These are phyloP conservation scores for Clinocottus analis DNA, from an alignment of 2,113 vertebrate species.

Conservation along the genomic window DNA sequence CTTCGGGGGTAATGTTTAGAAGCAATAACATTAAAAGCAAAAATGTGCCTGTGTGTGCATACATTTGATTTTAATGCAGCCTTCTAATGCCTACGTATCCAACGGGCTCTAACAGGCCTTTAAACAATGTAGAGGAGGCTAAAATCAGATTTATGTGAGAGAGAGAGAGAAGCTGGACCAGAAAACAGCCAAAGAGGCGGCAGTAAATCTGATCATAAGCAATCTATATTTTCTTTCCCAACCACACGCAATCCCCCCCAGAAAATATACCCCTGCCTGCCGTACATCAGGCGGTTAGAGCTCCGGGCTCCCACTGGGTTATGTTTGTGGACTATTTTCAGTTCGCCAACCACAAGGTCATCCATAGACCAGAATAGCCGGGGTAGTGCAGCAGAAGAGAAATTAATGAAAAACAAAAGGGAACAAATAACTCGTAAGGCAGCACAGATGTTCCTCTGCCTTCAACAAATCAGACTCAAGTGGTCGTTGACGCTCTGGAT, in stretches of 20 bases:
- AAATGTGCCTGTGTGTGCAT: constrained; percentile 1
- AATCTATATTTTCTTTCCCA: not conserved
- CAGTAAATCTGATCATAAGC: not conserved
- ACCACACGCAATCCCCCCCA: not conserved
- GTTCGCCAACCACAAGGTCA: constrained; percentile 79
- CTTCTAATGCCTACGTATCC: not conserved
- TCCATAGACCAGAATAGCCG: constrained; percentile 63
- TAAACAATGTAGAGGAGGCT: not conserved
- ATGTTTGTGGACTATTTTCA: constrained; percentile 58
- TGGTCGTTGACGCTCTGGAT: not conserved
- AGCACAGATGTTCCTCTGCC: not conserved
- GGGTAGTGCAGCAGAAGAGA: constrained; percentile 20
- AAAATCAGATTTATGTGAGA: constrained; percentile 8
- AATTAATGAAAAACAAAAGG: not conserved
- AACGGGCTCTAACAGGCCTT: not conserved
- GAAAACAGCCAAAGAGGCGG: not conserved
- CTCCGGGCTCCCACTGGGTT: constrained; percentile 5
- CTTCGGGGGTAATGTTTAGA: constrained; percentile 4
- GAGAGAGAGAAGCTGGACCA: not conserved
- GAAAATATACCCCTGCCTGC: not conserved
- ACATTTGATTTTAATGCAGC: not conserved
- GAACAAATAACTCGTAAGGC: not conserved
- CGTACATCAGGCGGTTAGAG: not conserved
- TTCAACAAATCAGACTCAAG: not conserved
- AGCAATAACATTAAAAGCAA: not conserved